These are phyloP conservation scores for Phylloscopus trochilus DNA, from an alignment of 2,113 vertebrate species.

Conservation along the genomic window DNA sequence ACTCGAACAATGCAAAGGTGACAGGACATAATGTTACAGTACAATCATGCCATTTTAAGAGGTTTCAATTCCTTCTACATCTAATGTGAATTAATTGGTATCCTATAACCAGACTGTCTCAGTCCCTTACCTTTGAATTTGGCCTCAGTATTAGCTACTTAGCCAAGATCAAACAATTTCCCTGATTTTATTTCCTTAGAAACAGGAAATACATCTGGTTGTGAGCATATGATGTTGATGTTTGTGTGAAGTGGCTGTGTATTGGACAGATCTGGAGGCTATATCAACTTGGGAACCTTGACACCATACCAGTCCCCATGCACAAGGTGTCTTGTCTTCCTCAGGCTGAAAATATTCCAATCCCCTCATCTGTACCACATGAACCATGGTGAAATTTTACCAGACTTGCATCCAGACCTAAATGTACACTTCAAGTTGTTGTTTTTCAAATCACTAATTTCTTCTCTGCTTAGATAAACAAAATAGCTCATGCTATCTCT, in stretches of 20 bases:
- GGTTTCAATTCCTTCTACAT: not conserved
- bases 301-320: not conserved
- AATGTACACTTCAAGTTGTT: not conserved
- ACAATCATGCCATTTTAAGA: not conserved
- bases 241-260: not conserved
- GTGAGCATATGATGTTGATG: not conserved
- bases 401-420: not conserved
- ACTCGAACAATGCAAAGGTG: not conserved
- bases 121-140: not conserved
- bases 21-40: not conserved
- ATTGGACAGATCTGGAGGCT: not conserved
- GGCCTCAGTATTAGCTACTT: not conserved
- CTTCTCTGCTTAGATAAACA: not conserved
- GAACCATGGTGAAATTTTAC: not conserved
- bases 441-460: not conserved
- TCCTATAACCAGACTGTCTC: not conserved
- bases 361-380: not conserved
- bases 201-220: not conserved
- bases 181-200: not conserved
- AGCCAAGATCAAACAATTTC: not conserved
- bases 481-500: not conserved
- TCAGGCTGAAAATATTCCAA: not conserved
- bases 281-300: not conserved
- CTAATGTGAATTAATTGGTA: not conserved
- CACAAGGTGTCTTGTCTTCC: not conserved